These are phyloP conservation scores for Hanleya hanleyi DNA, from an alignment of 2,888 invertebrate species.

Conservation along the genomic window DNA sequence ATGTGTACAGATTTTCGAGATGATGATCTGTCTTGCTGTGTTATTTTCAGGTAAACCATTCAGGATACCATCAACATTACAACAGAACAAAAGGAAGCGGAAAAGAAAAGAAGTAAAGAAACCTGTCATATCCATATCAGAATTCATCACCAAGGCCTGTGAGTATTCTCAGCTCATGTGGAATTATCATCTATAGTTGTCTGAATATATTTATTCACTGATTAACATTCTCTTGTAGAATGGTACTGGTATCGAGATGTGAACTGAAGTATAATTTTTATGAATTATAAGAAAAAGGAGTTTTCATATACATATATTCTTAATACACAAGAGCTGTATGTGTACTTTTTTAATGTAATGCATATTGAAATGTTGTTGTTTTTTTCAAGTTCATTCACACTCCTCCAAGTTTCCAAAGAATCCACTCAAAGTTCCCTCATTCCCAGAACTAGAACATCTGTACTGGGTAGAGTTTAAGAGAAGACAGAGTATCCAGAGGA, in stretches of 20 bases:
- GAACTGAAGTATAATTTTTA: too few species aligned
- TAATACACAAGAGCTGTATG: too few species aligned
- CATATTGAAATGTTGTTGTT: background rate
- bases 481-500: slow-evolving; percentile 44
- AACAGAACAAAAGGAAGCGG: slow-evolving; percentile 24
- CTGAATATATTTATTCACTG: too few species aligned
- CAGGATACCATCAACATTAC: slow-evolving; percentile 29
- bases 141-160: slow-evolving; percentile 19
- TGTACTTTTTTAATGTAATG: too few species aligned
- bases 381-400: slow-evolving; percentile 43
- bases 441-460: slow-evolving; percentile 56
- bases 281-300: too few species aligned
- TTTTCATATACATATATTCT: too few species aligned
- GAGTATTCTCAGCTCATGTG: slow-evolving; percentile 18
- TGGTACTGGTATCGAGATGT: too few species aligned
- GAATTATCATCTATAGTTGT: too few species aligned
- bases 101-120: slow-evolving; percentile 12
- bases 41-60: slow-evolving; percentile 34
- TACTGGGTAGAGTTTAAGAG: slow-evolving; percentile 63
- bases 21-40: background rate
- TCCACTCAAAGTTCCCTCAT: slow-evolving; percentile 55
- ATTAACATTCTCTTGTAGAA: too few species aligned
- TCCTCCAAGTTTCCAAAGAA: slow-evolving; percentile 56
- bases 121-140: background rate
- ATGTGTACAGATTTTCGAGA: background rate